Percentiles rank a stretch among this genome's conserved stretches.
phyloP scores from a whole-genome alignment of 2,797 vertebrate genomes.

The Neosilurus mollespiculum region DNA sequence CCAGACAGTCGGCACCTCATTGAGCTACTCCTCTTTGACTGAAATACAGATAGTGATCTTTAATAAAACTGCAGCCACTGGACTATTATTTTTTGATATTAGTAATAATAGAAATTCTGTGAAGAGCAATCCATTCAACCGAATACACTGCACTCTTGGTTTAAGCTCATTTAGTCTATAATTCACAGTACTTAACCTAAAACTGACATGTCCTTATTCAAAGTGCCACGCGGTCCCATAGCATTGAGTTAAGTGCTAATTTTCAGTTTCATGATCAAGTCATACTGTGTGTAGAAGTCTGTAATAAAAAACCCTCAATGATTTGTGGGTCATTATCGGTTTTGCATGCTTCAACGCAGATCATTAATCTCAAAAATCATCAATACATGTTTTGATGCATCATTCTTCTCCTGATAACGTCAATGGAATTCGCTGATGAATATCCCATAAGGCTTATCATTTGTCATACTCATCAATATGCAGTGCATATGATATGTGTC shows the following conservation, averaged over 20 bases:
- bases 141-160: background rate
- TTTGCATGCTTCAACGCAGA: background rate
- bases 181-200: background rate
- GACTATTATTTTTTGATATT: background rate
- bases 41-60: conserved; percentile 3
- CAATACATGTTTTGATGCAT: background rate
- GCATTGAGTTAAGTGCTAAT: background rate
- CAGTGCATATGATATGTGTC: background rate
- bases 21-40: background rate
- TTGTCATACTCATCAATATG: background rate
- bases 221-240: background rate
- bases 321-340: conserved; percentile 6
- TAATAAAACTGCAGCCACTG: background rate
- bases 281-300: background rate
- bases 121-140: background rate
- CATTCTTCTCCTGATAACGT: background rate
- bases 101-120: background rate
- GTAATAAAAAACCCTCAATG: background rate
- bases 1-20: background rate
- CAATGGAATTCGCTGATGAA: background rate
- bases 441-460: background rate
- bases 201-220: background rate
- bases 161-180: background rate
- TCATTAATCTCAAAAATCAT: background rate
- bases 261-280: background rate